A percentile compares a stretch with the other conserved stretches of the same genome.
Evolutionary conservation across 2,797 vertebrate genomes (phyloP).

Genomic region (Austrolebias charrua): DNA sequence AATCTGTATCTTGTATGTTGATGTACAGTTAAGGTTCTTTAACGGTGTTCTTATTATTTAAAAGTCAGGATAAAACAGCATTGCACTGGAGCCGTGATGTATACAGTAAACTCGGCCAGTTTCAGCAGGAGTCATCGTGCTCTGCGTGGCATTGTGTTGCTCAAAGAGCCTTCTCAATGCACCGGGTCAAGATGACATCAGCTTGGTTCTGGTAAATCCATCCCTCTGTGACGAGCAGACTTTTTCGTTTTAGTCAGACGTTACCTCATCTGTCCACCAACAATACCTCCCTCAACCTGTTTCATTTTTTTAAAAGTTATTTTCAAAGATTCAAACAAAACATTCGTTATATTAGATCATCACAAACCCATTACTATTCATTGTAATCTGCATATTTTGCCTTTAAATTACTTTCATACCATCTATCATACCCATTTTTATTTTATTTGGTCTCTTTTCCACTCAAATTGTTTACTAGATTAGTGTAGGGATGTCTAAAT

Average conservation of each 20-base stretch:
- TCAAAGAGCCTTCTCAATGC: constrained; percentile 32
- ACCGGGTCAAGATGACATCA: constrained; percentile 66
- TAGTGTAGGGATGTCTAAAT: constrained; percentile 2
- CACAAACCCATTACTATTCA: neutral
- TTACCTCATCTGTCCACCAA: constrained; percentile 60
- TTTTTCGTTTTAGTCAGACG: constrained; percentile 52
- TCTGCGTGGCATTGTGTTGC: neutral
- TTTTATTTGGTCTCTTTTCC: neutral
- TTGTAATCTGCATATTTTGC: neutral
- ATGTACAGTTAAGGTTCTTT: neutral
- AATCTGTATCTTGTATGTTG: neutral
- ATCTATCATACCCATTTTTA: neutral
- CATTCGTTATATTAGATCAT: neutral
- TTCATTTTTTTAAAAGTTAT: neutral
- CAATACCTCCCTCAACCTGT: constrained; percentile 11
- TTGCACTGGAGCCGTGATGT: neutral
- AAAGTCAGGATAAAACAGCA: neutral
- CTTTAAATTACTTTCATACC: neutral
- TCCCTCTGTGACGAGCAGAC: constrained; percentile 43
- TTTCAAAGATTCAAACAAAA: neutral
- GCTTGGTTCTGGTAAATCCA: constrained; percentile 66
- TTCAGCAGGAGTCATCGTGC: neutral
- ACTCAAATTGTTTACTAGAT: neutral
- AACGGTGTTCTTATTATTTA: neutral
- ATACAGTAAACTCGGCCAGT: neutral